Base-by-base conservation (phyloP, 2,888 invertebrate species). In the Plutella xylostella region DNA sequence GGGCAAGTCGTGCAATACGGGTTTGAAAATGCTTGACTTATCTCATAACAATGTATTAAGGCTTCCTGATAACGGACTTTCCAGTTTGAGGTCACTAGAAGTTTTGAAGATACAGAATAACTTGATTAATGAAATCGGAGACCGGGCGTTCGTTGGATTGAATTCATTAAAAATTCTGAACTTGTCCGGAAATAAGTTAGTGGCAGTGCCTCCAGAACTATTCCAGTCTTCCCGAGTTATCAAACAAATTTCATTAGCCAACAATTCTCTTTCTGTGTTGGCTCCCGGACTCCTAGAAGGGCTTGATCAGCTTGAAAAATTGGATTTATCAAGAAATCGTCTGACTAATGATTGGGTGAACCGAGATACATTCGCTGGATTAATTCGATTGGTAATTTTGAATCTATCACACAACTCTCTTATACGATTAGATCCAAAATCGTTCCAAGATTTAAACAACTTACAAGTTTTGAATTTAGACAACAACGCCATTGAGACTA, bases 131-230 rank as follows among this genome's bases (percentile, higher is more conserved):
- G 89, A 90, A 55, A 85, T 93, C 53, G 91, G 89, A 35, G 92
- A 93, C 65, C 85, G 91, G 55, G 90, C 92, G 42, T 88, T 94
- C 54, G 87, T 87, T 49, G 92, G 92, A 51, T 76, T 94, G 55
- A 85, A 79, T 55, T 86, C 88, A 52, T 78, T 94, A 58, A 87
- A 87, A 65, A 86, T 88, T 56, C 77, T 95, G 40, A 93, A 94
- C 77, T 79, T 94, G 65, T 92, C 93, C 11, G 90, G 90, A 65
- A 94, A 95, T 80, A 88, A 88, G 63, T 84, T 95, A 61, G 89
- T 89, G 42, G 90, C 91, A 37, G 86, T 94, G 55, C 93, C 94
- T 42, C 90, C 92, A 17, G 91, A 92, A 72, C 72, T 93, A 57
- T 92, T 94, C 72, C 87, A 89, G 67, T 88, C 89, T 53, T 89